Conservation (phyloP, 2,113 vertebrate species). For the Pheucticus melanocephalus region DNA sequence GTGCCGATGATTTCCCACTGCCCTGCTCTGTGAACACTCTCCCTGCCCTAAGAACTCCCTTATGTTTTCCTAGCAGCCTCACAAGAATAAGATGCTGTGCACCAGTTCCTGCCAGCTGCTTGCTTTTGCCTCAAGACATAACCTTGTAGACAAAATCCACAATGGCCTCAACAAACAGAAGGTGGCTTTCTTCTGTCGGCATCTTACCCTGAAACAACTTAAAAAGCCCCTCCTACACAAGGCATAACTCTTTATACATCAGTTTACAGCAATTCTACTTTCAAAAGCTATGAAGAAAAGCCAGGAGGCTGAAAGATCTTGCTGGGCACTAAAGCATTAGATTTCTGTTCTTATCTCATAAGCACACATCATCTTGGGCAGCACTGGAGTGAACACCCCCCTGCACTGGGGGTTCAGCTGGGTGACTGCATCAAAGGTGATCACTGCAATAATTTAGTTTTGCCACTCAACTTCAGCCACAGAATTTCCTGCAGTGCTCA, state of each 20-base stretch:
- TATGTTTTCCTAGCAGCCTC: background rate
- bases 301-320: background rate
- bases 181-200: background rate
- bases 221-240: background rate
- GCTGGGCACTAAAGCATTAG: background rate
- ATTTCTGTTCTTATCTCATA: background rate
- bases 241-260: background rate
- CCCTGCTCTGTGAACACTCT: background rate
- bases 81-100: background rate
- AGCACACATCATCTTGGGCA: rapidly evolving
- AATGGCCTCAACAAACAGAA: background rate
- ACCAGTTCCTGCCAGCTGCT: background rate
- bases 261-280: background rate
- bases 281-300: background rate
- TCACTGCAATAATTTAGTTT: background rate
- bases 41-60: background rate
- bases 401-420: background rate
- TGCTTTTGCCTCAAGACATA: slow-evolving; percentile 1
- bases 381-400: background rate
- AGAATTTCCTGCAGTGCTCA: background rate
- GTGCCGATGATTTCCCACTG: background rate
- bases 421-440: background rate
- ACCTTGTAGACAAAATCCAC: background rate
- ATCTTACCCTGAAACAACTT: background rate
- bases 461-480: background rate